These are phyloP conservation scores for Lepilemur ruficaudatus DNA, from an alignment of 2,797 vertebrate species.

Conservation along the genomic window DNA sequence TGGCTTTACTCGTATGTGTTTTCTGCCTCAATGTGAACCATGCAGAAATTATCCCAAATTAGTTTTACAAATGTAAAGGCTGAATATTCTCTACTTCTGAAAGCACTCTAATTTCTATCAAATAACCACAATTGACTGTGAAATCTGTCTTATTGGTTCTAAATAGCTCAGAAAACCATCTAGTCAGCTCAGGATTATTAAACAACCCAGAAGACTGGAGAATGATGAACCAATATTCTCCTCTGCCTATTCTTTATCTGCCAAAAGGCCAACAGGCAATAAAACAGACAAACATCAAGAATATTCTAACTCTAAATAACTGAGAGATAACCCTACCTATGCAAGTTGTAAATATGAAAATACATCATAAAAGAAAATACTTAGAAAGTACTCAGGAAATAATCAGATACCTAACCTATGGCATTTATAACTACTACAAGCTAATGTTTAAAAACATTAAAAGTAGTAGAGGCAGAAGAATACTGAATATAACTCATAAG, in stretches of 20 bases:
- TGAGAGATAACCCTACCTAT: neutral
- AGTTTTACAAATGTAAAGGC: conserved; percentile 34
- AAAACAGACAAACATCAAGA: conserved; percentile 44
- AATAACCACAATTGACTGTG: conserved; percentile 27
- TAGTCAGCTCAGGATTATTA: neutral
- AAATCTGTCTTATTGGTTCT: conserved; percentile 40
- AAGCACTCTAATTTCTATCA: conserved; percentile 21
- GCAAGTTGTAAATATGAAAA: conserved; percentile 48
- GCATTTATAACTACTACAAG: conserved; percentile 50
- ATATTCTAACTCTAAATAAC: conserved; percentile 37
- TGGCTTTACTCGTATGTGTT: conserved; percentile 26
- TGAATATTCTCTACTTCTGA: neutral
- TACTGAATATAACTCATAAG: conserved; percentile 50
- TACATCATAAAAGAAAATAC: conserved; percentile 43
- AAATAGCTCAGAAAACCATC: conserved; percentile 45
- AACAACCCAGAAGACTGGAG: conserved; percentile 52
- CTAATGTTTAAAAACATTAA: conserved; percentile 43
- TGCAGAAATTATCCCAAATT: conserved; percentile 18
- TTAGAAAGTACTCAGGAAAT: conserved; percentile 24
- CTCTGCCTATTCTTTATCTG: conserved; percentile 37
- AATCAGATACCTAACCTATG: neutral
- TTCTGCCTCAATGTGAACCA: conserved; percentile 21
- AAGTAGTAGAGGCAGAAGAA: conserved; percentile 39
- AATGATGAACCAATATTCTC: neutral
- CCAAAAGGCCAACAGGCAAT: conserved; percentile 17